Percentiles rank a stretch among this genome's conserved stretches.
These are phyloP conservation scores for Chaetops frenatus DNA, from an alignment of 2,113 vertebrate genomes.

Conservation along the genomic window DNA sequence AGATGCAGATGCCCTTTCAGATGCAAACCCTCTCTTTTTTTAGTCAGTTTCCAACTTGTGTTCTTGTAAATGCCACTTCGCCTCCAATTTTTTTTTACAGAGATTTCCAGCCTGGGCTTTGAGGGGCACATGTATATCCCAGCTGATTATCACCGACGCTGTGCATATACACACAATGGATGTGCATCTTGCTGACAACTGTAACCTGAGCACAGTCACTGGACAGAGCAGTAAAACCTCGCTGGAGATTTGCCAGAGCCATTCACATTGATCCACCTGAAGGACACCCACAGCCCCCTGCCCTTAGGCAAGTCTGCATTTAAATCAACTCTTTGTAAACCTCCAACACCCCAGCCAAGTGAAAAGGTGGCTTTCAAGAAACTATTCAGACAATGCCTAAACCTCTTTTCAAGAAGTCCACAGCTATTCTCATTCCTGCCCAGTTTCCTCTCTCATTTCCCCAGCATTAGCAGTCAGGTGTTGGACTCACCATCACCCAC, in stretches of 20 bases:
- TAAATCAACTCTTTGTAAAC: slow-evolving; percentile 34
- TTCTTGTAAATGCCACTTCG: neutral
- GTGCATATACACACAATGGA: neutral
- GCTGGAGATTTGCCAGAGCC: neutral
- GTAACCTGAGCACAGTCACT: neutral
- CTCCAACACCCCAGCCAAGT: neutral
- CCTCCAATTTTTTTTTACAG: neutral
- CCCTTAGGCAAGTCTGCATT: slow-evolving; percentile 27
- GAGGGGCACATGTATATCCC: neutral
- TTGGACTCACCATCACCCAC: neutral
- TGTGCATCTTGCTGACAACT: neutral
- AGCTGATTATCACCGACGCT: neutral
- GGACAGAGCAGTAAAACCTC: neutral
- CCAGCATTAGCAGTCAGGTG: neutral
- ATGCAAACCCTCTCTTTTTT: neutral
- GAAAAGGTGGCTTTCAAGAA: neutral
- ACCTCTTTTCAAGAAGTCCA: neutral
- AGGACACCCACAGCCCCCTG: neutral
- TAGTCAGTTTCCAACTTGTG: accelerated
- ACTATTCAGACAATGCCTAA: neutral
- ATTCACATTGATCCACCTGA: neutral
- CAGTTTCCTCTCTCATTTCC: neutral
- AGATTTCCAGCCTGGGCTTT: neutral
- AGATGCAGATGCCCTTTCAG: neutral
- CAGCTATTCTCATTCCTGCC: neutral